These are phyloP conservation scores for Drosophila mulleri DNA, from an alignment of 2,888 invertebrate genomes.

Conservation along the genomic window DNA sequence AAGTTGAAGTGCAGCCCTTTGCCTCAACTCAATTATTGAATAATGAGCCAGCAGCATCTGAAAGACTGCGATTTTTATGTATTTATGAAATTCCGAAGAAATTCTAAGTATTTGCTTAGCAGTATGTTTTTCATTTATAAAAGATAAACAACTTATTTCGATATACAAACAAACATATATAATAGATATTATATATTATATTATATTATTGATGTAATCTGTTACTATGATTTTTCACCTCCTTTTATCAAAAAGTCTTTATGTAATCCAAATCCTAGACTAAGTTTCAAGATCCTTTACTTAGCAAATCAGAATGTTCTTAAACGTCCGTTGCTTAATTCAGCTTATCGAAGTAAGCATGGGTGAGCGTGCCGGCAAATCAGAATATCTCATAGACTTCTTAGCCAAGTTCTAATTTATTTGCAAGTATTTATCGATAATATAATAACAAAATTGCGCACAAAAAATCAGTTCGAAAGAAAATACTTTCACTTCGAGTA, in stretches of 20 bases:
- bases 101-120: too few species aligned
- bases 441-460: slow-evolving; percentile 11
- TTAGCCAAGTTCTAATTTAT: slow-evolving; percentile 2
- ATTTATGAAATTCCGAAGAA: neutral
- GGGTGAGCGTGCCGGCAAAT: neutral
- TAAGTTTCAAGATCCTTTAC: neutral
- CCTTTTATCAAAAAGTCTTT: neutral
- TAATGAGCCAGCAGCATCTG: neutral
- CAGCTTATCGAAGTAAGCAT: neutral
- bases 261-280: neutral
- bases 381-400: neutral
- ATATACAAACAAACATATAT: too few species aligned
- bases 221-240: too few species aligned
- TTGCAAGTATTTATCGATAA: slow-evolving; percentile 21
- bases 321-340: neutral
- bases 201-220: too few species aligned
- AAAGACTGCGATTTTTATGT: neutral
- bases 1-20: neutral
- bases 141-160: too few species aligned
- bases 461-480: slow-evolving; percentile 2
- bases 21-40: neutral
- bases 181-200: too few species aligned
- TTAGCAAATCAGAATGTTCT: neutral
- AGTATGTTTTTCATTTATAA: too few species aligned
- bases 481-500: slow-evolving; percentile 21